Conservation (phyloP, 1,140 invertebrate genomes). For the Drepana arcuata region DNA sequence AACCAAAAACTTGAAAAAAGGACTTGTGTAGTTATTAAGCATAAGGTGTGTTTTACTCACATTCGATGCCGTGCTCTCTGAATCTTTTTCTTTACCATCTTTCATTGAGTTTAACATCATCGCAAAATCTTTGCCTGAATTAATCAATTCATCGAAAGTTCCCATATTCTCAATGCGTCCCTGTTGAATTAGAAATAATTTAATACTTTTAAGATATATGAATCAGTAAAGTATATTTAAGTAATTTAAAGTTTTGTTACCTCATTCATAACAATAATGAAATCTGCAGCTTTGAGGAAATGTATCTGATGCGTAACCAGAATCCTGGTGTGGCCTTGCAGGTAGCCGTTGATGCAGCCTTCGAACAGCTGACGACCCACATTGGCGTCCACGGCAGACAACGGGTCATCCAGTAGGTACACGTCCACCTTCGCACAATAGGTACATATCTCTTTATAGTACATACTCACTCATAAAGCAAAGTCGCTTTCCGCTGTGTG, state of each 20-base stretch:
- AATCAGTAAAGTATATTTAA: too few relatives aligned
- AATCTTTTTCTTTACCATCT: conserved; percentile 48
- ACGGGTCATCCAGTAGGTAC: conserved; percentile 87
- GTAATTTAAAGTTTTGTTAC: too few relatives aligned
- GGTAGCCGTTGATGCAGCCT: conserved; percentile 78
- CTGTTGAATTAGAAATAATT: conserved; percentile 18
- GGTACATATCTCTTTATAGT: too few relatives aligned
- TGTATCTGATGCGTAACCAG: conserved; percentile 89
- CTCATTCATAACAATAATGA: conserved; percentile 84
- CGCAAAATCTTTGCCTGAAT: conserved; percentile 73
- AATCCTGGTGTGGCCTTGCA: conserved; percentile 76
- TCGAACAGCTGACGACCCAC: conserved; percentile 82
- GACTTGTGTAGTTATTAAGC: background rate
- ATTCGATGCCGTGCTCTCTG: conserved; percentile 31
- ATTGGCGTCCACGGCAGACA: conserved; percentile 85
- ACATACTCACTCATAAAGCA: too few relatives aligned
- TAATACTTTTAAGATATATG: too few relatives aligned
- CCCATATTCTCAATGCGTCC: conserved; percentile 75
- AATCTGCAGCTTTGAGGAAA: conserved; percentile 81
- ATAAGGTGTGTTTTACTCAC: conserved; percentile 25
- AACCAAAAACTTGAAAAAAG: background rate
- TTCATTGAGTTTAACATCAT: conserved; percentile 69
- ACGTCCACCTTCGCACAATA: conserved; percentile 86
- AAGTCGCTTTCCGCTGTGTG: too few relatives aligned
- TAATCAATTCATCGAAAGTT: conserved; percentile 65